Evolutionary conservation across 2,113 vertebrate species (phyloP).

Genomic region (Cebidichthys violaceus): DNA sequence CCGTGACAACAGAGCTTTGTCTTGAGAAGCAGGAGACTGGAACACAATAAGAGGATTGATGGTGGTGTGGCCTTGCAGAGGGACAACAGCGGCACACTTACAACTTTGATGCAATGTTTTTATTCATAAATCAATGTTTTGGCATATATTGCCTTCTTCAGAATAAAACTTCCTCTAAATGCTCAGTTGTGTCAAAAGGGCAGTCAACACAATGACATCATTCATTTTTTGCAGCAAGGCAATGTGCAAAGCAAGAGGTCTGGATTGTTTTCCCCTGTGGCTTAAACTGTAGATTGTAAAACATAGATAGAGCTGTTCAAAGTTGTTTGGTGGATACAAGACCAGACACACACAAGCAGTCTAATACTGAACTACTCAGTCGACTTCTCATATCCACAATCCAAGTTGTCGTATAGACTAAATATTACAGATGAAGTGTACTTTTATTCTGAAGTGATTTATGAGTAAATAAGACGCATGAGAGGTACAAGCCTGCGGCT

Average conservation of each 20-base stretch:
- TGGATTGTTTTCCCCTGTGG: neutral
- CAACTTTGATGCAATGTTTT: slow-evolving; percentile 24
- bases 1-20: slow-evolving; percentile 61
- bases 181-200: neutral
- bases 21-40: slow-evolving; percentile 31
- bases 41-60: slow-evolving; percentile 50
- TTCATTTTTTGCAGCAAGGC: neutral
- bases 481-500: neutral
- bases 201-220: neutral
- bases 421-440: neutral
- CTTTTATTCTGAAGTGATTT: neutral
- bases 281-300: neutral
- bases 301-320: neutral
- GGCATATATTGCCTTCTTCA: neutral
- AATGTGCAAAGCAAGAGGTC: neutral
- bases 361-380: neutral
- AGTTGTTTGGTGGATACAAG: neutral
- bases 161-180: neutral
- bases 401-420: neutral
- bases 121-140: neutral
- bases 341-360: neutral
- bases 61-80: neutral
- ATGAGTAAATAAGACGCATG: neutral
- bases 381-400: neutral
- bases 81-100: neutral